Conservation (phyloP, 1,140 invertebrate genomes). For the Drosophila miranda region DNA sequence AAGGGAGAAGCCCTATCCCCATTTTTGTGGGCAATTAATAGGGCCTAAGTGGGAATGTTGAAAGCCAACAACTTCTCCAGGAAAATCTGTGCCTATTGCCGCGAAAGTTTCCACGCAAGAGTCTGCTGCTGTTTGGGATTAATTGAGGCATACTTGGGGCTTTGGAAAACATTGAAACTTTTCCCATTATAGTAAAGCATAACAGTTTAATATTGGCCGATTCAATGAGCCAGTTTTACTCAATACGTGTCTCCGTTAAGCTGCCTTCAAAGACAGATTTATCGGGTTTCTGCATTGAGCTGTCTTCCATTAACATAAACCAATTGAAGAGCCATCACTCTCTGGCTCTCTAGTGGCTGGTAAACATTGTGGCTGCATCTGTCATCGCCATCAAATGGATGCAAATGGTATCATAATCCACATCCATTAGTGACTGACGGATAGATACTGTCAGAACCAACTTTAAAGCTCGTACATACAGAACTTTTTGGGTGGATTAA, state of each 20-base stretch:
- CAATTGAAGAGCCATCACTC: constrained; percentile 18
- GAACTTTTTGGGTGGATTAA: constrained; percentile 19
- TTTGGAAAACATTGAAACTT: constrained; percentile 8
- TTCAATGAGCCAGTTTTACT: not conserved
- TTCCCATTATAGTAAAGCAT: not conserved
- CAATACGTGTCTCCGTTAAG: not conserved
- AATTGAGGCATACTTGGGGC: too few species aligned
- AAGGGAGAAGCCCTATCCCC: not conserved
- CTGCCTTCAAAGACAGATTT: constrained; percentile 8
- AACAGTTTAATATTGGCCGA: not conserved
- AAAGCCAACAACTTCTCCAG: not conserved
- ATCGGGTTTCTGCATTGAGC: not conserved
- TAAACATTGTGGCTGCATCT: constrained; percentile 29
- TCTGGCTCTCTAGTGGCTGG: too few species aligned
- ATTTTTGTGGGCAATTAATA: not conserved
- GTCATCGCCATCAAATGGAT: constrained; percentile 15
- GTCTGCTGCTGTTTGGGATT: too few species aligned
- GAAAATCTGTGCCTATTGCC: not conserved
- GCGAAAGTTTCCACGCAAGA: too few species aligned
- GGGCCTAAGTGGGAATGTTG: not conserved
- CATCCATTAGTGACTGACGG: constrained; percentile 6
- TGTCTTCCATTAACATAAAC: constrained; percentile 12
- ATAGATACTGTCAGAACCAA: constrained; percentile 10
- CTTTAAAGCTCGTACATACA: constrained; percentile 18
- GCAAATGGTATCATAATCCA: not conserved